phyloP scores from a whole-genome alignment of 2,888 invertebrate species.

The Candidula unifasciata region DNA sequence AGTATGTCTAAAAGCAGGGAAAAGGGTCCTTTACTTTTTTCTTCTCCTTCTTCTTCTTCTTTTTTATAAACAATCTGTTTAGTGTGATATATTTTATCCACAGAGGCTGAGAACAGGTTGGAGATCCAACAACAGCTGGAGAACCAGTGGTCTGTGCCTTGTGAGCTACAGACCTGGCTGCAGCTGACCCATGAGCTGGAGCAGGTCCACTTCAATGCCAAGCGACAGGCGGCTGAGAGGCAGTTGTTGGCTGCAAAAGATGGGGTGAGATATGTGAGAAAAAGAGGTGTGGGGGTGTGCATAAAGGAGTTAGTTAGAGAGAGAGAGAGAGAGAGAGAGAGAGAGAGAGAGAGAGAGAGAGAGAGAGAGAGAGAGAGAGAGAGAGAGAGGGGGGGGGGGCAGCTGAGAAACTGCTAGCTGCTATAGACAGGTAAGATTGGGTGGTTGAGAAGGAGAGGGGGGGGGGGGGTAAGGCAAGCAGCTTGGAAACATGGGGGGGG shows the following conservation, averaged over 20 bases:
- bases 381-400: neutral
- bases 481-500: neutral
- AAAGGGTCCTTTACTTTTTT: no score
- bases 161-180: slow-evolving; percentile 95
- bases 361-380: neutral
- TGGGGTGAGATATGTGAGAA: slow-evolving; percentile 82
- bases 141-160: slow-evolving; percentile 86
- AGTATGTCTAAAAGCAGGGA: no score
- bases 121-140: slow-evolving; percentile 91
- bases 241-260: slow-evolving; percentile 92
- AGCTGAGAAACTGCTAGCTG: slow-evolving; percentile 86
- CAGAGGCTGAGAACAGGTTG: slow-evolving; percentile 52
- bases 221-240: slow-evolving; percentile 88
- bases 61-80: no score
- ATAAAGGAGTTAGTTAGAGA: no score
- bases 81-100: neutral
- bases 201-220: slow-evolving; percentile 89
- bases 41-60: no score
- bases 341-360: neutral
- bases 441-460: no score
- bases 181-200: slow-evolving; percentile 97
- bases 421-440: slow-evolving; percentile 89
- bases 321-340: no score
- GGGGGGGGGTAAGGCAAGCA: neutral
- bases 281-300: no score